Percentiles rank a stretch among this genome's conserved stretches.
phyloP scores from a whole-genome alignment of 2,113 vertebrate genomes.

The Loxodonta africana region DNA sequence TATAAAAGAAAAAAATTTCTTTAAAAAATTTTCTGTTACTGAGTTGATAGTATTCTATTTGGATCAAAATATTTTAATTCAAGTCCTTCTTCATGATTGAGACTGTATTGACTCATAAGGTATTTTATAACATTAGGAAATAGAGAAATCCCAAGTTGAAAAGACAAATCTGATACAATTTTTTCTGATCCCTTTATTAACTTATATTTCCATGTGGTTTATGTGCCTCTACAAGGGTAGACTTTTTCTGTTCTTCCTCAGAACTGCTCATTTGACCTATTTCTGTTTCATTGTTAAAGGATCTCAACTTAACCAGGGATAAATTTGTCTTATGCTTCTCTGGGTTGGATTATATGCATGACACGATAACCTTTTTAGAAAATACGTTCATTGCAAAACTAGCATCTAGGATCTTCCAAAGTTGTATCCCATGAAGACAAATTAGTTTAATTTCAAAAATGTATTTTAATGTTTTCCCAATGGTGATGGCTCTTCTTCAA shows the following conservation, averaged over 20 bases:
- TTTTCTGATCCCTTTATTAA: neutral
- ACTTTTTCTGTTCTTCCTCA: neutral
- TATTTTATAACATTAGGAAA: neutral
- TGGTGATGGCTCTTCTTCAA: slow-evolving; percentile 39
- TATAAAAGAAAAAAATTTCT: slow-evolving; percentile 9
- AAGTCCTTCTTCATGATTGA: slow-evolving; percentile 7
- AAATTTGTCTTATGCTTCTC: neutral
- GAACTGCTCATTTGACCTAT: neutral
- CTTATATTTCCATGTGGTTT: neutral
- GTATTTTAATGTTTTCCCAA: slow-evolving; percentile 63
- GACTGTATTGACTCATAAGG: neutral
- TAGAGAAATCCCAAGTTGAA: neutral
- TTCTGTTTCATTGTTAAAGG: neutral
- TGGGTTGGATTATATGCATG: neutral
- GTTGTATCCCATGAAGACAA: slow-evolving; percentile 69
- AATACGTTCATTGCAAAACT: slow-evolving; percentile 35
- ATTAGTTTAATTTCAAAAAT: slow-evolving; percentile 72
- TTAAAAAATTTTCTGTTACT: slow-evolving; percentile 13
- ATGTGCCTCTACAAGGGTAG: neutral
- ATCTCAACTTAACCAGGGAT: neutral
- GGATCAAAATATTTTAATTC: slow-evolving; percentile 22
- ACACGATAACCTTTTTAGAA: slow-evolving; percentile 33
- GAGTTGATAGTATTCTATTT: slow-evolving; percentile 35
- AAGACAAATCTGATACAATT: neutral
- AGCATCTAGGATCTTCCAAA: slow-evolving; percentile 51